Evolutionary conservation across 2,113 vertebrate genomes (phyloP).

Genomic region (Neotragus moschatus): DNA sequence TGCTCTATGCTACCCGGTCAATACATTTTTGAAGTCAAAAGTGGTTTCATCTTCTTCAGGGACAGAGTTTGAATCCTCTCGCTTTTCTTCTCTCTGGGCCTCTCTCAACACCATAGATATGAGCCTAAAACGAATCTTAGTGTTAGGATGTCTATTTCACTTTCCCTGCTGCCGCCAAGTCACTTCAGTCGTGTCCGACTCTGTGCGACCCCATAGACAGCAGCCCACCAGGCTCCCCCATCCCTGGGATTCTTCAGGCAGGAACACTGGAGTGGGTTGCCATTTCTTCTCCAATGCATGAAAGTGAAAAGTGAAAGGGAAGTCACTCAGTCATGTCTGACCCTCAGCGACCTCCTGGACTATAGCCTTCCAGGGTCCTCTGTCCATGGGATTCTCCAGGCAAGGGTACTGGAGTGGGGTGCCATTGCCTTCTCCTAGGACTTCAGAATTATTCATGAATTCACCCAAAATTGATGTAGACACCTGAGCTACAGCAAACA

Average conservation of each 20-base stretch:
- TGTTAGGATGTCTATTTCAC: background rate
- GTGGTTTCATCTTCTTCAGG: background rate
- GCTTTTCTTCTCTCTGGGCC: background rate
- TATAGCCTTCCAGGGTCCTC: too few species aligned
- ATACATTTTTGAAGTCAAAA: accelerated
- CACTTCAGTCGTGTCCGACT: too few species aligned
- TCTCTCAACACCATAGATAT: background rate
- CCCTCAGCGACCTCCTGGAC: too few species aligned
- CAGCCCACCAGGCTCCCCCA: too few species aligned
- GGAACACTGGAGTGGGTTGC: too few species aligned
- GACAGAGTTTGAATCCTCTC: background rate
- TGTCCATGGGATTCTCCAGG: too few species aligned
- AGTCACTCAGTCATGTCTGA: accelerated
- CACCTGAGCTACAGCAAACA: background rate
- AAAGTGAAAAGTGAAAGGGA: too few species aligned
- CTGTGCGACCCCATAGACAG: too few species aligned
- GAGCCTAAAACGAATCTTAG: background rate
- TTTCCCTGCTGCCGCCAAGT: background rate
- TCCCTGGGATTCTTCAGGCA: too few species aligned
- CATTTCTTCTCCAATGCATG: too few species aligned
- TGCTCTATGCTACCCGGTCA: accelerated
- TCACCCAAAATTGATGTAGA: background rate
- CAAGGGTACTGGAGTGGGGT: too few species aligned
- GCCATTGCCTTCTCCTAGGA: background rate
- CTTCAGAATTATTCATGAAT: background rate